phyloP scores from a whole-genome alignment of 1,140 invertebrate species.

The Tyrophagus putrescentiae region DNA sequence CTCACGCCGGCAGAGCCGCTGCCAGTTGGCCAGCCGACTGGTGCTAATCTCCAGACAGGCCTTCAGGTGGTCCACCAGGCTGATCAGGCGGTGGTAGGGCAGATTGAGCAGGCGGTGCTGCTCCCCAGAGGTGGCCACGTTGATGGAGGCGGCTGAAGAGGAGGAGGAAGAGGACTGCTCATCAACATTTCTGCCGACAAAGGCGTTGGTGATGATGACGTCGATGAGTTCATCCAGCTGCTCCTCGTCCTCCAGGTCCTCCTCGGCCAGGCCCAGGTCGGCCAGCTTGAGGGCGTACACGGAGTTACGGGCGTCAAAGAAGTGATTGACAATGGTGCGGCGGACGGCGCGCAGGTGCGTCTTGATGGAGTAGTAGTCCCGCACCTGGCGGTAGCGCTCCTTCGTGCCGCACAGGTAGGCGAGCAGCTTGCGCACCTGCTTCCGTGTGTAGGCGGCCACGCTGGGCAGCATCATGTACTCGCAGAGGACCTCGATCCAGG shows the following conservation, averaged over 20 bases:
- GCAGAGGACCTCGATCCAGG: slow-evolving; percentile 66
- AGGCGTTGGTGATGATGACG: background rate
- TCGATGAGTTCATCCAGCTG: slow-evolving; percentile 5
- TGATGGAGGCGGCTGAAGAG: no score
- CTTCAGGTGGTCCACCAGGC: slow-evolving; percentile 85
- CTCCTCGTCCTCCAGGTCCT: slow-evolving; percentile 1
- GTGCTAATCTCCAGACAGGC: slow-evolving; percentile 80
- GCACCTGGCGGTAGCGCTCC: slow-evolving; percentile 59
- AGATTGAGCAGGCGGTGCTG: slow-evolving; percentile 36
- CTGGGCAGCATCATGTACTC: slow-evolving; percentile 83
- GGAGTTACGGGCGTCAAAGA: background rate
- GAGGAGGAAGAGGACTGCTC: slow-evolving; percentile 29
- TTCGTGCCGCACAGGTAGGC: slow-evolving; percentile 87
- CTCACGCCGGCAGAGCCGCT: slow-evolving; percentile 67
- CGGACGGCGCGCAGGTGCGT: slow-evolving; percentile 35
- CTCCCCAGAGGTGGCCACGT: background rate
- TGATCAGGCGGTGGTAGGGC: slow-evolving; percentile 74
- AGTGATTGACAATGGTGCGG: slow-evolving; percentile 12
- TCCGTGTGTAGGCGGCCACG: slow-evolving; percentile 41
- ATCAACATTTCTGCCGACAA: slow-evolving; percentile 25
- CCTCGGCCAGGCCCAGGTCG: background rate
- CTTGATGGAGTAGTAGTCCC: slow-evolving; percentile 67
- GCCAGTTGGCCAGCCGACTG: slow-evolving; percentile 84
- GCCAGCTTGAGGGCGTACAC: background rate
- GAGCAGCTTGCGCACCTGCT: slow-evolving; percentile 67